Evolutionary conservation across 2,888 invertebrate species (phyloP).

Genomic region (Furcula furcula): DNA sequence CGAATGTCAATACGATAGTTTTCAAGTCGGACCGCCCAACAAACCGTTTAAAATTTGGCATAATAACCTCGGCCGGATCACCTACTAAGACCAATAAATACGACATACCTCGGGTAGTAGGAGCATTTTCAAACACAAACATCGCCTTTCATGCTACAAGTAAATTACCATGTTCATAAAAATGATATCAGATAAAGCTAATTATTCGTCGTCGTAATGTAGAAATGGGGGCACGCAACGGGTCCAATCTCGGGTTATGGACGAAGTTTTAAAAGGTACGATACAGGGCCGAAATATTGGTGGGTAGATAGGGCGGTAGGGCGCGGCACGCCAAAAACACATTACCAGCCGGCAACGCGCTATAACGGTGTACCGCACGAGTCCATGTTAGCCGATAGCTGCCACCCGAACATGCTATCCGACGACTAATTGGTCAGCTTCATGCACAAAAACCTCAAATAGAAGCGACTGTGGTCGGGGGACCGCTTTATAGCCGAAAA

Average conservation of each 20-base stretch:
- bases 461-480: slow-evolving; percentile 57
- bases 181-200: slow-evolving; percentile 67
- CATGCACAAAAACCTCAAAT: slow-evolving; percentile 71
- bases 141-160: slow-evolving; percentile 58
- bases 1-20: slow-evolving; percentile 33
- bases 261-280: slow-evolving; percentile 63
- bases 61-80: slow-evolving; percentile 3
- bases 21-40: slow-evolving; percentile 17
- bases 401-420: slow-evolving; percentile 71
- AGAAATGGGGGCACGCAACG: slow-evolving; percentile 68
- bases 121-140: slow-evolving; percentile 41
- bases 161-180: slow-evolving; percentile 65
- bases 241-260: slow-evolving; percentile 65
- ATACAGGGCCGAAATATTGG: slow-evolving; percentile 65
- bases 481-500: slow-evolving; percentile 49
- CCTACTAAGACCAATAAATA: slow-evolving; percentile 12
- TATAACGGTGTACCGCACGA: slow-evolving; percentile 76
- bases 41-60: slow-evolving; percentile 3
- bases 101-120: slow-evolving; percentile 23
- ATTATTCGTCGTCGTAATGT: slow-evolving; percentile 68
- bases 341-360: slow-evolving; percentile 70
- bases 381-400: slow-evolving; percentile 61
- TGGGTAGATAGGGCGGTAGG: slow-evolving; percentile 64
- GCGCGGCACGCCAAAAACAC: slow-evolving; percentile 76
- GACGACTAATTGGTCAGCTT: slow-evolving; percentile 72